Percentiles rank a stretch among this genome's conserved stretches.
Evolutionary conservation across 2,888 invertebrate species (phyloP).

Genomic region (Pterobdella sp.): DNA sequence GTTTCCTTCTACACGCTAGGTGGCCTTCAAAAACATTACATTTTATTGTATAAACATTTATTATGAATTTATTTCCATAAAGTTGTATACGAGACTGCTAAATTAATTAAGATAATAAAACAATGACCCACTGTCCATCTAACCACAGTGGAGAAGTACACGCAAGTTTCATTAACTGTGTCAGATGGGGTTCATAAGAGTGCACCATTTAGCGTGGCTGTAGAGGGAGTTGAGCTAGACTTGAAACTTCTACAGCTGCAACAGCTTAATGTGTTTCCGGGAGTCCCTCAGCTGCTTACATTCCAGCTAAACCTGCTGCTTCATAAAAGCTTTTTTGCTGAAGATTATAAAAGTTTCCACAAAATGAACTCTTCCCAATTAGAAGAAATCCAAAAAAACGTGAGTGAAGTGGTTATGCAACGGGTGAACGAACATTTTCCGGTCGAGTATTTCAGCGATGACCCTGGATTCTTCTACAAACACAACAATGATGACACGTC

Average conservation of each 20-base stretch:
- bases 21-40: too few species aligned
- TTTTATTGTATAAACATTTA: too few species aligned
- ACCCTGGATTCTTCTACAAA: not conserved
- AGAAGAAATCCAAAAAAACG: too few species aligned
- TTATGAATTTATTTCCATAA: too few species aligned
- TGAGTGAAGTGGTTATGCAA: too few species aligned
- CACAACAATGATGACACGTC: not conserved
- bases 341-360: not conserved
- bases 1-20: not conserved
- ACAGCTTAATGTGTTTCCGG: not conserved
- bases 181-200: not conserved
- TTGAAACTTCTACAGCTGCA: not conserved
- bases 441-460: not conserved
- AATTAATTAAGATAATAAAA: too few species aligned
- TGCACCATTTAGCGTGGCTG: not conserved
- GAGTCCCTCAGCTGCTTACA: not conserved
- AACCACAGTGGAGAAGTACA: not conserved
- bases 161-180: not conserved
- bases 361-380: too few species aligned
- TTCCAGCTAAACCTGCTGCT: not conserved
- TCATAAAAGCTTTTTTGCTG: not conserved
- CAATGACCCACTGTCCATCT: too few species aligned
- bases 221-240: not conserved
- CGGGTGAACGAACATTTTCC: not conserved
- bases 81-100: too few species aligned